Evolutionary conservation across 2,888 invertebrate species (phyloP).

Genomic region (Anticlea derivata): DNA sequence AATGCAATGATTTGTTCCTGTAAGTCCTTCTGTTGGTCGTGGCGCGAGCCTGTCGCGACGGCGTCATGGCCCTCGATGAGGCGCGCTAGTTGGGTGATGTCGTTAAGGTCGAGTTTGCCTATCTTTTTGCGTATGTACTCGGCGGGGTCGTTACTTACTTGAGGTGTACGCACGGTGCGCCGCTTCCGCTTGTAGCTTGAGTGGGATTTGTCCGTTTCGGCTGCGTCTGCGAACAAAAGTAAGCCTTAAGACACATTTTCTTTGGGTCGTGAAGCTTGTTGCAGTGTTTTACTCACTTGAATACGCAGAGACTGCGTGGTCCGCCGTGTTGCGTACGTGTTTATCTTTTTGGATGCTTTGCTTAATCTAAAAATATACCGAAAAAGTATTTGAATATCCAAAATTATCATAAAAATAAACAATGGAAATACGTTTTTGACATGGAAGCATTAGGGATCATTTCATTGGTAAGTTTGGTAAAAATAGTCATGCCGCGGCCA

Average conservation of each 20-base stretch:
- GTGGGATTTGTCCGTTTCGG: constrained; percentile 68
- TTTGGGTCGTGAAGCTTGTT: neutral
- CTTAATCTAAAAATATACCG: constrained; percentile 60
- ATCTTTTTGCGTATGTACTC: constrained; percentile 71
- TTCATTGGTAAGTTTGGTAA: neutral
- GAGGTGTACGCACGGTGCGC: constrained; percentile 60
- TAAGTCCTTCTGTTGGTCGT: constrained; percentile 60
- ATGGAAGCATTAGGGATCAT: neutral
- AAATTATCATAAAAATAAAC: neutral
- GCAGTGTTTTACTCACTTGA: constrained; percentile 58
- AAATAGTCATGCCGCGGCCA: neutral
- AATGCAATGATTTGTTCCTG: constrained; percentile 70
- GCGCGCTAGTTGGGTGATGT: constrained; percentile 66
- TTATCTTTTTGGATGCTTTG: constrained; percentile 69
- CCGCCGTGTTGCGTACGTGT: constrained; percentile 55
- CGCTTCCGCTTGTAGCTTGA: constrained; percentile 72
- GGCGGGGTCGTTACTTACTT: constrained; percentile 75
- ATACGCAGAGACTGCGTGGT: constrained; percentile 63
- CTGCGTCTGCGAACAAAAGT: constrained; percentile 53
- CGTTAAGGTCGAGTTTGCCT: constrained; percentile 69
- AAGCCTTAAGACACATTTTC: neutral
- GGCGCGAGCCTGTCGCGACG: constrained; percentile 39
- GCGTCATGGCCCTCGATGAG: constrained; percentile 71
- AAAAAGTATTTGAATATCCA: neutral
- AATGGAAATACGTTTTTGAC: too few species aligned